Evolutionary conservation across 2,888 invertebrate genomes (phyloP), one percentile per base, ranked within the genome.

Genomic region (Phrixothrix hirtus): DNA sequence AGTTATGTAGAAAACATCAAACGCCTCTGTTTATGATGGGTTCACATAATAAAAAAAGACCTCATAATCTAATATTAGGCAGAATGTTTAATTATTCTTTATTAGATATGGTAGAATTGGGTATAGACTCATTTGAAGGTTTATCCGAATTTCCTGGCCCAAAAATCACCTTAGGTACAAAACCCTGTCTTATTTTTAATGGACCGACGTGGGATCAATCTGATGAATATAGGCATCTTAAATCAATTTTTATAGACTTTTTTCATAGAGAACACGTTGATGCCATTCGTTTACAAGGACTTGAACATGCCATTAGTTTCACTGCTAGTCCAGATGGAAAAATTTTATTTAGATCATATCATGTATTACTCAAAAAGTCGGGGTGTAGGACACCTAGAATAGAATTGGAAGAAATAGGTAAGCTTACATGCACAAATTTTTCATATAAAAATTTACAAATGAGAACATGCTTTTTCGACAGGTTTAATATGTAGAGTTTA

Each of bases 31-130:
- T 99, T 76, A 83, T 91, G 58, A 89, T 96, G 70, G 93, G 89
- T 1, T 90, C 91, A 1, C 92, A 96, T 69, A 92, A 88, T 39
- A 99, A 99, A 76, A 99, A 99, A 72, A 81, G 96, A 9, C 97
- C 97, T 0, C 85, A 96, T 70, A 97, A 96, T 77, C 75, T 98
- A 32, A 79, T 96, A 17, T 72, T 97, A 43, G 96, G 95, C 0
- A 83, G 99, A 61, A 87, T 90, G 70, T 97, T 87, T 75, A 92
- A 99, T 75, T 85, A 89, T 67, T 88, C 89, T 48, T 78, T 99
- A 17, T 77, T 99, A 47, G 99, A 99, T 71, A 96, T 99, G 95
- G 83, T 94, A 48, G 99, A 99, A 77, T 82, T 99, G 46, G 93
- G 95, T 7, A 83, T 98, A 13, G 91, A 92, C 43, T 83, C 86